phyloP scores from a whole-genome alignment of 2,113 vertebrate genomes.

The Phasianus colchicus region DNA sequence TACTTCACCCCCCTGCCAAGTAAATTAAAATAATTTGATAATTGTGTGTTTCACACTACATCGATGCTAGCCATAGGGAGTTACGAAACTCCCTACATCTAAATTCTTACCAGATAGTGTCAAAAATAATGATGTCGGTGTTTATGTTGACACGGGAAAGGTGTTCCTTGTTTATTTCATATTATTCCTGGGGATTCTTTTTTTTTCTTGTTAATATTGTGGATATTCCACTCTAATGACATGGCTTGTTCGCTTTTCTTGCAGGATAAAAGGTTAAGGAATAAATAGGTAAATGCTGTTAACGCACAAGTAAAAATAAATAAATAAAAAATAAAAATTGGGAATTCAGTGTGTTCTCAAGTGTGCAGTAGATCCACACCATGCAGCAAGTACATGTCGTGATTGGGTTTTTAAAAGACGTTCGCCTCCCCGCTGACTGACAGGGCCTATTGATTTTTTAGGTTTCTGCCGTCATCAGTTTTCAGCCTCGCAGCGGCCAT shows the following conservation, averaged over 20 bases:
- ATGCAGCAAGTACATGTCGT: conserved; percentile 82
- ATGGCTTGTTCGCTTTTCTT: background rate
- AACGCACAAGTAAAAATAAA: background rate
- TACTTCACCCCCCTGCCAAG: conserved; percentile 58
- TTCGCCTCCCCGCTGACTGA: conserved; percentile 83
- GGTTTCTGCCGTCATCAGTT: conserved; percentile 90
- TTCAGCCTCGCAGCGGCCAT: conserved; percentile 86
- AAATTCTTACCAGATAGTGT: conserved; percentile 86
- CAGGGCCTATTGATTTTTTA: conserved; percentile 90
- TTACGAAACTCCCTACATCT: conserved; percentile 76
- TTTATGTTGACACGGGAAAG: conserved; percentile 80
- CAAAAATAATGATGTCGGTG: conserved; percentile 82
- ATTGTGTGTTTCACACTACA: conserved; percentile 66
- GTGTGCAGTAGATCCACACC: conserved; percentile 77
- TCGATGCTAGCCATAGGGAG: too few relatives aligned
- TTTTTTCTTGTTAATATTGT: conserved; percentile 45
- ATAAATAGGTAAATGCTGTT: conserved; percentile 36
- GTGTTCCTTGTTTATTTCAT: conserved; percentile 81
- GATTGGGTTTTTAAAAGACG: conserved; percentile 90
- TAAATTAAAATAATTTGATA: conserved; percentile 68
- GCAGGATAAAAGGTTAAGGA: conserved; percentile 28
- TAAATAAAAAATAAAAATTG: conserved; percentile 23
- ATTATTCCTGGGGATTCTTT: conserved; percentile 70
- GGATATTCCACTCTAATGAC: conserved; percentile 18
- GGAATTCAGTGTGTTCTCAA: conserved; percentile 82